Evolutionary conservation across 2,888 invertebrate genomes (phyloP).

Genomic region (Bimastos eiseni): DNA sequence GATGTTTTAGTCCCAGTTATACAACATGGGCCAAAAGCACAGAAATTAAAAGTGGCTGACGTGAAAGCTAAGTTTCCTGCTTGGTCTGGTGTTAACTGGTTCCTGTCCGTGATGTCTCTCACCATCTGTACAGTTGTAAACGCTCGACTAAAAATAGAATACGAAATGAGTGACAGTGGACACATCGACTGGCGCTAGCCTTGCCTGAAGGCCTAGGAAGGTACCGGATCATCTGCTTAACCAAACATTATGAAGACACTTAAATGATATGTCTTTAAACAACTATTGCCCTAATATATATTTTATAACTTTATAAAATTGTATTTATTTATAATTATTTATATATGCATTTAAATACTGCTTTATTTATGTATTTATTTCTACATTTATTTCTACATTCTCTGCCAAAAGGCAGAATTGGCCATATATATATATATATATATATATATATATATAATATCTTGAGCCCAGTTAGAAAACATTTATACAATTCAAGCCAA

Average conservation of each 20-base stretch:
- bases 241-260: neutral
- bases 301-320: no score
- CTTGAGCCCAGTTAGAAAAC: no score
- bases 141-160: conserved; percentile 65
- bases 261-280: neutral
- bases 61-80: conserved; percentile 15
- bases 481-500: no score
- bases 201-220: neutral
- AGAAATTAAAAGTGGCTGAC: neutral
- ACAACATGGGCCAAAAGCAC: neutral
- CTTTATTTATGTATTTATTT: no score
- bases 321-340: no score
- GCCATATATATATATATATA: no score
- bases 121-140: conserved; percentile 71
- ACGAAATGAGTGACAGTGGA: neutral
- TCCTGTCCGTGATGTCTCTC: conserved; percentile 36
- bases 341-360: no score
- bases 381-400: no score
- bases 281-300: no score
- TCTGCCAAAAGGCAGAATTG: no score
- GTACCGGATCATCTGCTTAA: neutral
- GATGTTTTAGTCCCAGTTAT: neutral
- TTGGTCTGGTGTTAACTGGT: conserved; percentile 9
- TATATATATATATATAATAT: no score
- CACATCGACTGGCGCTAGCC: neutral